Conservation (phyloP, 2,888 invertebrate genomes). For the Drosophila cracens region DNA sequence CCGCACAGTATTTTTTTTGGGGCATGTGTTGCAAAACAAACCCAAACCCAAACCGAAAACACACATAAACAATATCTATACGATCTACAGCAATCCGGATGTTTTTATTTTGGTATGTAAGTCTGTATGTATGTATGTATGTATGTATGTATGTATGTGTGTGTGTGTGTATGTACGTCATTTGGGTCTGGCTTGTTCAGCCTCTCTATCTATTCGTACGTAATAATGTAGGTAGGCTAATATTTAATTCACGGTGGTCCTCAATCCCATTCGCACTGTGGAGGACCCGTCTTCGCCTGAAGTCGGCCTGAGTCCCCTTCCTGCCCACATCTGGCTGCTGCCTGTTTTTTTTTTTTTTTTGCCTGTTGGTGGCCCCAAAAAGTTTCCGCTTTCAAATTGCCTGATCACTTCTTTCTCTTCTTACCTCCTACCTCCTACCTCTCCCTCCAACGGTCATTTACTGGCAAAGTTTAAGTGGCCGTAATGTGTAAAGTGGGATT, state of each 20-base stretch:
- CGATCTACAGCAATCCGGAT: slow-evolving; percentile 72
- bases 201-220: slow-evolving; percentile 57
- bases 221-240: slow-evolving; percentile 74
- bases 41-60: slow-evolving; percentile 11
- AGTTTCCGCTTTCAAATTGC: slow-evolving; percentile 64
- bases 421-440: slow-evolving; percentile 8
- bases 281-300: slow-evolving; percentile 10
- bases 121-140: background rate
- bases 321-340: slow-evolving; percentile 15
- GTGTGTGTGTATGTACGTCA: slow-evolving; percentile 36
- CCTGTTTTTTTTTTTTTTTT: background rate
- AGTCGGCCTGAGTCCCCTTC: slow-evolving; percentile 2
- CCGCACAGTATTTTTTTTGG: slow-evolving; percentile 38
- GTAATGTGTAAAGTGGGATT: slow-evolving; percentile 64
- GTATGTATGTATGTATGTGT: slow-evolving; percentile 2
- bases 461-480: slow-evolving; percentile 43
- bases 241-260: slow-evolving; percentile 69
- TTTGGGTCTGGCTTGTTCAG: slow-evolving; percentile 34
- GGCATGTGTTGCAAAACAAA: slow-evolving; percentile 48
- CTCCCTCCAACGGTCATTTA: background rate
- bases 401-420: slow-evolving; percentile 23
- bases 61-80: slow-evolving; percentile 48
- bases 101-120: slow-evolving; percentile 18
- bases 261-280: slow-evolving; percentile 15
- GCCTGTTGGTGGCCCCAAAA: slow-evolving; percentile 46